These are phyloP conservation scores for Palythoa grandiflora DNA, from an alignment of 92 coral and sea anemone genomes.

Conservation along the genomic window DNA sequence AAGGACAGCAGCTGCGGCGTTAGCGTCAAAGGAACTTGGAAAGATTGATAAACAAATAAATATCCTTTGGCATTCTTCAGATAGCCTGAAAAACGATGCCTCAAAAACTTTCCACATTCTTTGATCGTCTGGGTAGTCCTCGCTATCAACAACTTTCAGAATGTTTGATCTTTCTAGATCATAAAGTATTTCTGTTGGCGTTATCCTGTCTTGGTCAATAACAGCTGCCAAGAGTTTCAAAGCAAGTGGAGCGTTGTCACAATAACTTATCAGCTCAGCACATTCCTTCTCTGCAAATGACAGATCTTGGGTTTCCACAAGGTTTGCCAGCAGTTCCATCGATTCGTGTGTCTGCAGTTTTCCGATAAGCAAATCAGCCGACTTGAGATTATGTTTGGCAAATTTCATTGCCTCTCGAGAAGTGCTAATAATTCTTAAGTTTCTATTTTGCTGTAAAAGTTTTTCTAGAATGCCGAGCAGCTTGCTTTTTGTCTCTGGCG, in stretches of 20 bases:
- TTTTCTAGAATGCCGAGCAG: background rate
- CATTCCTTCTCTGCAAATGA: background rate
- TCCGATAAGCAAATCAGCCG: background rate
- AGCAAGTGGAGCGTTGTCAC: slow-evolving; percentile 7
- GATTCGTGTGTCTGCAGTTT: background rate
- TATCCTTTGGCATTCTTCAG: background rate
- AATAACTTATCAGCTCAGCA: background rate
- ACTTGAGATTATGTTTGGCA: too few relatives aligned
- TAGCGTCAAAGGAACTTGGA: slow-evolving; percentile 27
- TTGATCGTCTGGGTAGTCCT: slow-evolving; percentile 30
- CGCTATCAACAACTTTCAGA: background rate
- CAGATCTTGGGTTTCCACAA: background rate
- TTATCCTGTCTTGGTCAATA: background rate
- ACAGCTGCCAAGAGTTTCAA: slow-evolving; percentile 2
- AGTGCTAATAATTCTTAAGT: slow-evolving; percentile 9
- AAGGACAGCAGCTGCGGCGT: slow-evolving; percentile 20
- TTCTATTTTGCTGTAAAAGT: background rate
- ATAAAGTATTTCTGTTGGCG: slow-evolving; percentile 29
- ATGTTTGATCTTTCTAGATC: background rate
- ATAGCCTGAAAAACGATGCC: slow-evolving; percentile 18
- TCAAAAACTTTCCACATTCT: slow-evolving; percentile 25
- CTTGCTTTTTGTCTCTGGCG: background rate
- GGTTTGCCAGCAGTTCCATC: background rate
- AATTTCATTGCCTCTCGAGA: slow-evolving; percentile 18
- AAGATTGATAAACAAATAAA: slow-evolving; percentile 16